Base-by-base conservation (phyloP, 2,888 invertebrate genomes). In the Parnassius glacialis region DNA sequence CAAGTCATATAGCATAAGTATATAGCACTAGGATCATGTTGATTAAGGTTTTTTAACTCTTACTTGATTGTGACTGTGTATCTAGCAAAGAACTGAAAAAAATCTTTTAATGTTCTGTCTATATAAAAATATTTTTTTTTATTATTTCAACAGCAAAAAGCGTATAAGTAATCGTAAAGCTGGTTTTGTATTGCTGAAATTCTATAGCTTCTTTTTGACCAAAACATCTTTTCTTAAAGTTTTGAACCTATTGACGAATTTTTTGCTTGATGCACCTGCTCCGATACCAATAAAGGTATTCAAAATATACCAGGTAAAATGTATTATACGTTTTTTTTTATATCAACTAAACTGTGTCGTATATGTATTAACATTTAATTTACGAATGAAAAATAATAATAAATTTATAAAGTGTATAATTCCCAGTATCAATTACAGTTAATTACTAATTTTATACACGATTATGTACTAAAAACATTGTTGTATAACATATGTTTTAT, bases 181-280 rank as follows among this genome's bases (percentile, higher is more conserved):
- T 34, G 34, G 47, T 41, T 11, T 55, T 55, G 25, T 12, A 13
- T 25, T 56, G n/a, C 47, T 47, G 34, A 10, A 13, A 12, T n/a
- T n/a, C n/a, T 47, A 48, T 34, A n/a, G 9, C 25, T 34, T 47
- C 25, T 48, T 34, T 34, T 25, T n/a, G n/a, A n/a, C 47, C 25
- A 56, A 48, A 57, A 41, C 52, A 42, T 34, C 12, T 56, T 45
- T 34, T 56, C 44, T 44, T 51, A 25, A 25, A 16, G 45, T 52
- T 12, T 42, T 43, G 16, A 34, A 7, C 34, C 12, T 41, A 43
- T 42, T 52, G 52, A 41, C 11, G 34, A 45, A 2, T 56, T 51
- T 63, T 63, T 63, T 63, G 59, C 47, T 10, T 47, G 13, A 43
- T 51, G 16, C 62, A 62, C 59, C 62, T 62, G 62, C 51, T 55